phyloP scores from a whole-genome alignment of 2,888 invertebrate species.

The Spatulosminthurus flaviceps region DNA sequence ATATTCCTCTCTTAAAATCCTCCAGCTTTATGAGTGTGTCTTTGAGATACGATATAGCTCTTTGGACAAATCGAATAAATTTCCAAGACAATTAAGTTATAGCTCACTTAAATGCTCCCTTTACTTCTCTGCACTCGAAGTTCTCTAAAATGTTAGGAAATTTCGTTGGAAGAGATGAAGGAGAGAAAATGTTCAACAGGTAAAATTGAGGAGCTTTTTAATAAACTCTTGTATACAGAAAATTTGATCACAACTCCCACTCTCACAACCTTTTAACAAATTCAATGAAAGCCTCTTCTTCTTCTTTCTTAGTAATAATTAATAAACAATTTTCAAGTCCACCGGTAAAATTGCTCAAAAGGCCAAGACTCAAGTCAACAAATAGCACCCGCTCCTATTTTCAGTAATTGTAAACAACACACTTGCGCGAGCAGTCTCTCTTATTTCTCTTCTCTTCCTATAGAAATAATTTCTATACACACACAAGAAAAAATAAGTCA shows the following conservation, averaged over 20 bases:
- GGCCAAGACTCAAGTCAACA: no score
- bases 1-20: no score
- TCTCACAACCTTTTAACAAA: constrained; percentile 7
- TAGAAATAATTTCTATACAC: no score
- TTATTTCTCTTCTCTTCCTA: no score
- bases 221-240: background rate
- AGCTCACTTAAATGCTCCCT: background rate
- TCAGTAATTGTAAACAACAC: no score
- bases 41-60: background rate
- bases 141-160: background rate
- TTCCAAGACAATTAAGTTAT: constrained; percentile 30
- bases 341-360: no score
- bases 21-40: background rate
- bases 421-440: no score
- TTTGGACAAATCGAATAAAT: constrained; percentile 23
- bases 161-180: background rate
- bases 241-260: constrained; percentile 4
- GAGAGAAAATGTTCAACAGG: background rate
- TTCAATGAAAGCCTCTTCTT: constrained; percentile 8
- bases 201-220: background rate
- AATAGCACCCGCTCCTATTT: no score
- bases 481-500: no score
- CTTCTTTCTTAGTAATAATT: background rate
- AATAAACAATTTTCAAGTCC: background rate
- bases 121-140: background rate